Evolutionary conservation across 1,140 invertebrate genomes (phyloP), one percentile per base, ranked within the genome.

Genomic region (Bombyx mandarina): DNA sequence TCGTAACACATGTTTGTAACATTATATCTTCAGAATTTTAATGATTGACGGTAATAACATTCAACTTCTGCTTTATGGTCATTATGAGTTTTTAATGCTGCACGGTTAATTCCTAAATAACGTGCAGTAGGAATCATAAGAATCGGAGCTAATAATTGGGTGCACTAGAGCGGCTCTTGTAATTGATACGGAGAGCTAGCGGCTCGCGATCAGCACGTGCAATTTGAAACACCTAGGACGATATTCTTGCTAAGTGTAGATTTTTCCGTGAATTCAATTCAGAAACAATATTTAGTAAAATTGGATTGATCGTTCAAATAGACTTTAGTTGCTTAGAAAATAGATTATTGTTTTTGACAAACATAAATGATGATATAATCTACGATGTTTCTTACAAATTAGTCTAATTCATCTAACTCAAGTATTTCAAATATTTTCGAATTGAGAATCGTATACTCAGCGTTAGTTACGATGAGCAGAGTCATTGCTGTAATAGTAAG

Each of bases 111-210:
- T 57, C 62, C 22, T 58, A 52, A 45, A 53, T 71, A 73, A 77
- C 12, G 43, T 74, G 72, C 75, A 18, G 72, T 75, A 82, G 69
- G 75, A 77, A 81, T 74, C 73, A 82, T 86, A 77, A 79, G 77
- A 82, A 81, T 69, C 71, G 76, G 75, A 79, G 79, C 73, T 69
- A 73, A 79, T 86, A 82, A 82, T 82, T 80, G 79, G 79, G 79
- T 75, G 77, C 81, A 84, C 67, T 69, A 69, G 73, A 86, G 73
- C 80, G 79, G 67, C 71, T 63, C 73, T 69, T 66, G 80, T 86
- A 83, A 86, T 86, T 83, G 82, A 86, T 86, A 83, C 68, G 72
- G 68, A 66, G 70, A 69, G 60, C 62, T 84, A 86, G 82, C 82
- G 81, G 81, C 80, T 77, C 69, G 73, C 61, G 61, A 72, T 74